A percentile compares a stretch with the other conserved stretches of the same genome.
phyloP scores from a whole-genome alignment of 2,113 vertebrate species.

The Caranx melampygus region DNA sequence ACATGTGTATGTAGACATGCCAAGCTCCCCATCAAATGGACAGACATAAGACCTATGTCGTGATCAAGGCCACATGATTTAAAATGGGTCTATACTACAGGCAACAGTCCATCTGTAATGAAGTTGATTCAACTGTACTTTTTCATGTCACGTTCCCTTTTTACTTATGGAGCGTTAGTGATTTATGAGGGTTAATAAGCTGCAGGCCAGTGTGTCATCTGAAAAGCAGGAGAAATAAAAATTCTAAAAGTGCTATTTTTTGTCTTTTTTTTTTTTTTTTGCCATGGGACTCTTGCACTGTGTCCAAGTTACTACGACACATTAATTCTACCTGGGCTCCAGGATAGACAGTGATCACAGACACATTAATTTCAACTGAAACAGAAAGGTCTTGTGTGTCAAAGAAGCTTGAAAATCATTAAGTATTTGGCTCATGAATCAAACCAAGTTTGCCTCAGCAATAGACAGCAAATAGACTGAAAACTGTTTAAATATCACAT shows the following conservation, averaged over 20 bases:
- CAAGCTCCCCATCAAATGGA: neutral
- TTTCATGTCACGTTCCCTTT: constrained; percentile 20
- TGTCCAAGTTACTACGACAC: neutral
- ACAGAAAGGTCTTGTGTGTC: neutral
- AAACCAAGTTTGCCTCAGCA: neutral
- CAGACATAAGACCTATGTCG: neutral
- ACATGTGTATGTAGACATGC: neutral
- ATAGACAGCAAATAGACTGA: neutral
- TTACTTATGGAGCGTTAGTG: constrained; percentile 8
- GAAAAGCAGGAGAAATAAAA: constrained; percentile 33
- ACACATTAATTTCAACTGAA: neutral
- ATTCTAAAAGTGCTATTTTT: neutral
- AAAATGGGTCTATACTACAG: constrained; percentile 2
- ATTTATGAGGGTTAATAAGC: constrained; percentile 35
- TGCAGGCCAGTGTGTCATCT: constrained; percentile 25
- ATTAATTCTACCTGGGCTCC: neutral
- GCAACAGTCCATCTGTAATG: neutral
- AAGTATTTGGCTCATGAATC: neutral
- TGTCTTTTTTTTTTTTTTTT: neutral
- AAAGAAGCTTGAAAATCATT: neutral
- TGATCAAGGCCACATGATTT: constrained; percentile 10
- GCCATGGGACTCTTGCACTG: neutral
- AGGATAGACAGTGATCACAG: neutral
- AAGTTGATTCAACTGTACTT: constrained; percentile 14
- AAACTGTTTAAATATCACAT: neutral